Evolutionary conservation across 2,797 vertebrate species (phyloP).

Genomic region (Lepilemur septentrionalis): DNA sequence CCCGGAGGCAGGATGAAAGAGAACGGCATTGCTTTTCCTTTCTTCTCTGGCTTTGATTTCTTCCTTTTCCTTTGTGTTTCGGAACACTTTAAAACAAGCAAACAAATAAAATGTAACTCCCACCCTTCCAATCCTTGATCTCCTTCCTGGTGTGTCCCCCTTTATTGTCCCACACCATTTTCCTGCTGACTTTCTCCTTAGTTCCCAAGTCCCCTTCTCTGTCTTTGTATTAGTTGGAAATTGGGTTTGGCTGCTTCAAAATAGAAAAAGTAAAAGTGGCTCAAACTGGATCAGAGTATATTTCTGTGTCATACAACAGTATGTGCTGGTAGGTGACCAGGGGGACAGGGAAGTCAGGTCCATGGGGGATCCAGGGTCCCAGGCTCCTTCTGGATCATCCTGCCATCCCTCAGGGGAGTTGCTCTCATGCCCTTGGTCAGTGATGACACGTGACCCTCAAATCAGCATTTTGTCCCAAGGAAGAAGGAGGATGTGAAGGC

Average conservation of each 20-base stretch:
- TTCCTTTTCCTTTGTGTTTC: slow-evolving; percentile 20
- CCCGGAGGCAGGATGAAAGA: slow-evolving; percentile 56
- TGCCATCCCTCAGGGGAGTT: background rate
- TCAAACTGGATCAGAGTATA: background rate
- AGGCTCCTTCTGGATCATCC: background rate
- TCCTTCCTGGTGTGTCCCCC: background rate
- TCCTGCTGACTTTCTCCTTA: background rate
- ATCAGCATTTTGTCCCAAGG: background rate
- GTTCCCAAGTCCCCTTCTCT: background rate
- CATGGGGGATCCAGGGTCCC: background rate
- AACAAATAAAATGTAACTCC: slow-evolving; percentile 22
- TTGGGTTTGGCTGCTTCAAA: background rate
- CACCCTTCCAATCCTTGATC: background rate
- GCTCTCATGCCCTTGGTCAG: background rate
- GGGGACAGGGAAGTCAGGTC: background rate
- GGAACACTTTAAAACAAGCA: slow-evolving; percentile 45
- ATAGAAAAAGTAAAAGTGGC: background rate
- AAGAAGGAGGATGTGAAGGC: background rate
- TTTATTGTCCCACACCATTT: background rate
- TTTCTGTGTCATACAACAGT: background rate
- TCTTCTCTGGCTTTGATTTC: slow-evolving; percentile 63
- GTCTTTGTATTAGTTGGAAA: background rate
- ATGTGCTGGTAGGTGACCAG: background rate
- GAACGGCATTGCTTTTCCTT: background rate
- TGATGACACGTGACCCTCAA: background rate